A percentile compares a stretch with the other conserved stretches of the same genome.
Conservation (phyloP, 2,113 vertebrate genomes). For the Melanostigma gelatinosum region DNA sequence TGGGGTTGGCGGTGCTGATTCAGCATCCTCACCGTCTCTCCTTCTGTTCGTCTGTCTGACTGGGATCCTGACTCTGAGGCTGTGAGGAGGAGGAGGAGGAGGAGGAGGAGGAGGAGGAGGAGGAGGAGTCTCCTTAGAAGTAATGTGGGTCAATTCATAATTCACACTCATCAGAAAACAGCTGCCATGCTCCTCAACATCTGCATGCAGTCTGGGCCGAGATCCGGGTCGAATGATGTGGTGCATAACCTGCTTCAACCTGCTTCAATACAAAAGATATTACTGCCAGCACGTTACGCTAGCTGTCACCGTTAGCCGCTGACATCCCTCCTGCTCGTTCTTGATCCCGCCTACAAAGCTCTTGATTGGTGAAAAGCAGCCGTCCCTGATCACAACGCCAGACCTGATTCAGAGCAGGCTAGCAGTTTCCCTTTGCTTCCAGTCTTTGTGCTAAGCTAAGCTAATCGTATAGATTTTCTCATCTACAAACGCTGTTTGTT, state of each 20-base stretch:
- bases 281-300: neutral
- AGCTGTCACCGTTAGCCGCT: too few relatives aligned
- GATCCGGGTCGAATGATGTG: constrained; percentile 12
- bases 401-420: neutral
- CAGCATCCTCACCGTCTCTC: neutral
- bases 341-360: too few relatives aligned
- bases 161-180: constrained; percentile 37
- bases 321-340: too few relatives aligned
- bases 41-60: constrained; percentile 40
- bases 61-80: constrained; percentile 34
- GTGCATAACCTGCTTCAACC: constrained; percentile 13
- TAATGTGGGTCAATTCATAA: constrained; percentile 34
- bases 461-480: too few relatives aligned
- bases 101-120: too few relatives aligned
- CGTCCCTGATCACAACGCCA: too few relatives aligned
- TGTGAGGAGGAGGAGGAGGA: constrained; percentile 45
- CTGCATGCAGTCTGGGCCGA: constrained; percentile 6
- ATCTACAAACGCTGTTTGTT: too few relatives aligned
- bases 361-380: too few relatives aligned
- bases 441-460: constrained; percentile 1
- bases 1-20: neutral
- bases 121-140: too few relatives aligned
- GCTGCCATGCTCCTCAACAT: constrained; percentile 30
- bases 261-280: neutral
- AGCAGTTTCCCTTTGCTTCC: neutral